Conservation (phyloP, 2,797 vertebrate genomes). For the Takifugu rubripes region DNA sequence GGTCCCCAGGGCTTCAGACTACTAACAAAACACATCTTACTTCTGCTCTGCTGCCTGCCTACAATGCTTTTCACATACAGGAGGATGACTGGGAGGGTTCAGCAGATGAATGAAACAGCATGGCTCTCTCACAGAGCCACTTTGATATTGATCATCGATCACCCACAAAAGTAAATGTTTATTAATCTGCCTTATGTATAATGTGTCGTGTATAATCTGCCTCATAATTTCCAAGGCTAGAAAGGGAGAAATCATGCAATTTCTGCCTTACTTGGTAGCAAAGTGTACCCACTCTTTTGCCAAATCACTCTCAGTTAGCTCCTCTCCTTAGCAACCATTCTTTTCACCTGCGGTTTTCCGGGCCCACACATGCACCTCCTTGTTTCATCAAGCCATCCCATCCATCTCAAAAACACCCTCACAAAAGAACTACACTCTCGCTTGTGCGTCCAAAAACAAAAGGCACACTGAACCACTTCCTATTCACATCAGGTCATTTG, state of each 20-base stretch:
- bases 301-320: slow-evolving; percentile 64
- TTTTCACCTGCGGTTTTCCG: slow-evolving; percentile 67
- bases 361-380: slow-evolving; percentile 64
- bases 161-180: not conserved
- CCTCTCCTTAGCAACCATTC: slow-evolving; percentile 61
- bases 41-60: slow-evolving; percentile 86
- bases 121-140: slow-evolving; percentile 68
- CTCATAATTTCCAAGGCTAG: not conserved
- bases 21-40: slow-evolving; percentile 93
- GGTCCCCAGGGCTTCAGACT: slow-evolving; percentile 87
- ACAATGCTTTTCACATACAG: slow-evolving; percentile 88
- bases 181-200: not conserved
- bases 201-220: too few relatives aligned
- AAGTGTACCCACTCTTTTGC: slow-evolving; percentile 41
- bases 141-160: slow-evolving; percentile 5
- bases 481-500: slow-evolving; percentile 66
- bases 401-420: slow-evolving; percentile 66
- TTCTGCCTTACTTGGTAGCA: too few relatives aligned
- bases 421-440: slow-evolving; percentile 64
- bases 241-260: too few relatives aligned
- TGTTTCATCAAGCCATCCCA: slow-evolving; percentile 57
- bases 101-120: slow-evolving; percentile 72
- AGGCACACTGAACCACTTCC: slow-evolving; percentile 67
- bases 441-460: slow-evolving; percentile 68
- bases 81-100: slow-evolving; percentile 76